A percentile compares a stretch with the other conserved stretches of the same genome.
phyloP scores from a whole-genome alignment of 2,888 invertebrate species.

The Synanthedon vespiformis region DNA sequence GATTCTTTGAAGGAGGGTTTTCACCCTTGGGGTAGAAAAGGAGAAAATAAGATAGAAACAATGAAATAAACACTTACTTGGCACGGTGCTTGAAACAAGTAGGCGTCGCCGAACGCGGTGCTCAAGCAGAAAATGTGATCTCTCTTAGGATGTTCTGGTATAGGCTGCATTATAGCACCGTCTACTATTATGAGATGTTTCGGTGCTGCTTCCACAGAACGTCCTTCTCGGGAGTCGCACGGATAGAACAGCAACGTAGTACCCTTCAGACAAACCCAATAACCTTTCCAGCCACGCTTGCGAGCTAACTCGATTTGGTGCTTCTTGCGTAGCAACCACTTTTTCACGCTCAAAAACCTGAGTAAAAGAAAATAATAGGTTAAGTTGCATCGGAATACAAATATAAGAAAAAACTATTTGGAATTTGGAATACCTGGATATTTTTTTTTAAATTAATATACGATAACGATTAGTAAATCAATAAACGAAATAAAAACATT shows the following conservation, averaged over 20 bases:
- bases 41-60: too few relatives aligned
- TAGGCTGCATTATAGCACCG: conserved; percentile 97
- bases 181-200: conserved; percentile 96
- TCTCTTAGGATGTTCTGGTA: conserved; percentile 98
- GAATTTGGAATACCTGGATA: too few relatives aligned
- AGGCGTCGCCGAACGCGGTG: conserved; percentile 98
- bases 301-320: conserved; percentile 96
- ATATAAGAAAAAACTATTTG: too few relatives aligned
- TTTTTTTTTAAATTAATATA: too few relatives aligned
- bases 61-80: conserved; percentile 66
- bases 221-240: conserved; percentile 91
- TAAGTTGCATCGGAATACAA: too few relatives aligned
- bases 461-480: too few relatives aligned
- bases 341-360: conserved; percentile 97
- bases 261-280: conserved; percentile 98
- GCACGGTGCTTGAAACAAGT: conserved; percentile 93
- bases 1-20: not conserved
- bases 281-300: conserved; percentile 97
- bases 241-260: conserved; percentile 96
- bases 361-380: conserved; percentile 4
- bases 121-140: conserved; percentile 98
- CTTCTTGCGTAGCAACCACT: conserved; percentile 96
- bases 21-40: not conserved
- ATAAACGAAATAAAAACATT: too few relatives aligned
- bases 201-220: conserved; percentile 91